phyloP scores from a whole-genome alignment of 2,797 vertebrate genomes.

The Labroides dimidiatus region DNA sequence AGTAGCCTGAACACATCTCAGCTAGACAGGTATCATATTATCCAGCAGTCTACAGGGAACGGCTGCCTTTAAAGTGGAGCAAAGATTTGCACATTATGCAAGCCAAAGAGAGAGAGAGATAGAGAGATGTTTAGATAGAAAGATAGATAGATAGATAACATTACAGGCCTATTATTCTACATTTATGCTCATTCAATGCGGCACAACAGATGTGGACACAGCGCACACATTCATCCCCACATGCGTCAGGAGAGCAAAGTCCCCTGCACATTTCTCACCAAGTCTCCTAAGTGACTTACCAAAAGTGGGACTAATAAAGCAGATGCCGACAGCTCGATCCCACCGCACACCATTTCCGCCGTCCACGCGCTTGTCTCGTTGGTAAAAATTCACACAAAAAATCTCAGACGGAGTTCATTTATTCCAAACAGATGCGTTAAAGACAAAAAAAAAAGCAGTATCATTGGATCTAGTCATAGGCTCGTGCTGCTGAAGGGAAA shows the following conservation, averaged over 20 bases:
- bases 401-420: constrained; percentile 52
- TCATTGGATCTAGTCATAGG: constrained; percentile 8
- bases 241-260: constrained; percentile 44
- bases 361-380: constrained; percentile 46
- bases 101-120: background rate
- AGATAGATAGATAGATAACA: constrained; percentile 51
- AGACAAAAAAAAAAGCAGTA: constrained; percentile 22
- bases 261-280: constrained; percentile 42
- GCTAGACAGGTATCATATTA: constrained; percentile 25
- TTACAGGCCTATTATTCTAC: constrained; percentile 18
- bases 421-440: constrained; percentile 63
- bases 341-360: constrained; percentile 49
- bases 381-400: constrained; percentile 38
- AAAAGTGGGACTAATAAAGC: constrained; percentile 65
- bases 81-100: constrained; percentile 39
- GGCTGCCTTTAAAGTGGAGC: constrained; percentile 36
- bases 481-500: constrained; percentile 1
- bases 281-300: constrained; percentile 72
- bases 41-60: constrained; percentile 24
- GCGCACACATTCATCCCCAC: constrained; percentile 30
- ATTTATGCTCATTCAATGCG: constrained; percentile 45
- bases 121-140: constrained; percentile 24
- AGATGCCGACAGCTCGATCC: constrained; percentile 51
- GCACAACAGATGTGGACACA: constrained; percentile 27
- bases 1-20: constrained; percentile 41